Evolutionary conservation across 2,797 vertebrate species (phyloP), one percentile per base, ranked within the genome.

Genomic region (Pitangus sulphuratus): DNA sequence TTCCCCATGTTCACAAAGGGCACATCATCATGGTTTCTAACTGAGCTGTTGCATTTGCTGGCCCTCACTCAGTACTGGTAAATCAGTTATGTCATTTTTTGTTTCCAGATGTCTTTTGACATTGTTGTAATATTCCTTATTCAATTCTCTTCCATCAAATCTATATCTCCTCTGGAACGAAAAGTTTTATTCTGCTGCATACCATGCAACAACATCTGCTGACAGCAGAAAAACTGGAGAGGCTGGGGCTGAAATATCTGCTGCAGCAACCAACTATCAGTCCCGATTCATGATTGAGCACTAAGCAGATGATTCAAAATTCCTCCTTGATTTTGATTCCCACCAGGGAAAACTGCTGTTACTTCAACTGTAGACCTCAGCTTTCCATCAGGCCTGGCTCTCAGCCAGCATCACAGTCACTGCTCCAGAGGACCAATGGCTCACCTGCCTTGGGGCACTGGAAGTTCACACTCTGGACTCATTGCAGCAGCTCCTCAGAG

Each of bases 401-500:
- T 54, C 56, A 69, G 62, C 11, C 15, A 8, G 40, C 14, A 3
- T 33, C 51, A 45, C 2, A 7, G 42, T 18, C 57, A 2, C 3
- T 4, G 58, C 11, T 30, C 28, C 8, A 0, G 3, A 14, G 24
- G 2, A 61, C 2, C 1, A 1, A 6, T 4, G 58, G 47, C 24
- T 77, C 0, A 0, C 14, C 31, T 15, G 39, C 70, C n/a, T 1
- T 1, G 47, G 28, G 47, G 25, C 7, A 64, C 48, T 33, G 69
- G 62, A 11, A 3, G 44, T 3, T 3, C 2, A 11, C 28, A 6
- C 7, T 25, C 42, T 3, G 31, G 13, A 3, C 37, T 9, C 9
- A 0, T 8, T 3, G 2, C 0, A 0, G 53, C 39, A 25, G 51
- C 76, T 74, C n/a, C n/a, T 19, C 6, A 1, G 45, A 40, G 45